Percentiles rank a stretch among this genome's conserved stretches.
Evolutionary conservation across 2,888 invertebrate species (phyloP).

Genomic region (Coelopa pilipes): DNA sequence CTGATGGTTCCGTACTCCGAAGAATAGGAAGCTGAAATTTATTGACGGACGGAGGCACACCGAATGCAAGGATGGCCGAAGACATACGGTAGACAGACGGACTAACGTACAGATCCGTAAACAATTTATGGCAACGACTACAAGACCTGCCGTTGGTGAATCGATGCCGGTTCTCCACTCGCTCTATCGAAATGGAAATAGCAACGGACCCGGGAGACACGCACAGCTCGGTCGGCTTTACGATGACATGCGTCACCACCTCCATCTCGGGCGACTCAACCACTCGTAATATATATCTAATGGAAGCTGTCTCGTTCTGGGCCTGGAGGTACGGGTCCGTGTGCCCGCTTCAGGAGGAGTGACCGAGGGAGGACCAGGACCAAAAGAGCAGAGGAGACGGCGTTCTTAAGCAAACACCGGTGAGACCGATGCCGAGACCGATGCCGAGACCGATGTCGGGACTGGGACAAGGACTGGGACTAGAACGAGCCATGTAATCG

Average conservation of each 20-base stretch:
- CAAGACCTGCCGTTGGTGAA: not conserved
- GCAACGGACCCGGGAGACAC: conserved; percentile 31
- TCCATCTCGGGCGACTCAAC: conserved; percentile 47
- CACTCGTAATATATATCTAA: not conserved
- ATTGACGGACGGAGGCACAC: not conserved
- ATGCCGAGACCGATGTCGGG: too few relatives aligned
- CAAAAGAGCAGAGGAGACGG: conserved; percentile 40
- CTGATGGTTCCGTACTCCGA: too few relatives aligned
- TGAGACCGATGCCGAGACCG: too few relatives aligned
- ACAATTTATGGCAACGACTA: conserved; percentile 17
- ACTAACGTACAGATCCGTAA: not conserved
- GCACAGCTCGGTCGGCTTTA: conserved; percentile 57
- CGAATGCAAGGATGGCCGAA: not conserved
- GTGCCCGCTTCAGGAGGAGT: not conserved
- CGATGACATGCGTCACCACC: conserved; percentile 66
- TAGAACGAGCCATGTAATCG: conserved; percentile 19
- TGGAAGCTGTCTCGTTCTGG: conserved; percentile 1
- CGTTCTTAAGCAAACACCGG: conserved; percentile 33
- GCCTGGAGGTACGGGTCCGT: not conserved
- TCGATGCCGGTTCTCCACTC: not conserved
- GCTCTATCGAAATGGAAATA: conserved; percentile 12
- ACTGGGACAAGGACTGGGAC: too few relatives aligned
- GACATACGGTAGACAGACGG: not conserved
- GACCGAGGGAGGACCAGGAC: conserved; percentile 14
- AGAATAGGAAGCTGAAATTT: conserved; percentile 22